Percentiles rank a stretch among this genome's conserved stretches.
Conservation (phyloP, 1,140 invertebrate species). For the Penaeus indicus region DNA sequence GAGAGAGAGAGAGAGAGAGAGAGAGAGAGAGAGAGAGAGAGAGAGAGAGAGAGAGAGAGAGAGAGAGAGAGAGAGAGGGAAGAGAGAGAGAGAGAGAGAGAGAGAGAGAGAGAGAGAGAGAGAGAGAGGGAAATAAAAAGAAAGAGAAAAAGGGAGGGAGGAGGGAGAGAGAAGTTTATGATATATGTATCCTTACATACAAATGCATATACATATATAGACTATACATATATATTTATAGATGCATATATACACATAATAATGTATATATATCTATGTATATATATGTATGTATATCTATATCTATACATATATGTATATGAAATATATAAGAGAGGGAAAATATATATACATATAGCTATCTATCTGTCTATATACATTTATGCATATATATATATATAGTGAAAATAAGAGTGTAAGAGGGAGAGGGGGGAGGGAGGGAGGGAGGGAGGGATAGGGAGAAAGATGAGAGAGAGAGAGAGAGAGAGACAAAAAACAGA, state of each 20-base stretch:
- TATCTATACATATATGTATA: too few relatives aligned
- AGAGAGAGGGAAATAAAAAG: background rate
- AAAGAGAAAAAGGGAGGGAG: background rate
- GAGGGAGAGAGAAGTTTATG: background rate
- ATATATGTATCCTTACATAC: background rate
- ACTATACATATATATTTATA: background rate
- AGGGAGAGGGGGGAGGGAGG: too few relatives aligned
- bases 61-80: background rate
- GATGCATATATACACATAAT: too few relatives aligned
- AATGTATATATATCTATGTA: too few relatives aligned
- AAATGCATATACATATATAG: background rate
- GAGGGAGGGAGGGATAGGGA: too few relatives aligned
- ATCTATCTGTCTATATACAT: background rate
- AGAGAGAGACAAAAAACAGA: too few relatives aligned
- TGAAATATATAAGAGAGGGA: too few relatives aligned
- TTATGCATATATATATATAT: background rate
- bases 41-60: too few relatives aligned
- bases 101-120: background rate
- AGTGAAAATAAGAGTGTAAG: too few relatives aligned
- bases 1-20: background rate
- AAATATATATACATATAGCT: background rate
- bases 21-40: background rate
- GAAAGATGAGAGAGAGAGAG: too few relatives aligned
- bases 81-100: background rate
- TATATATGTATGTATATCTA: too few relatives aligned